Percentiles rank a stretch among this genome's conserved stretches.
Evolutionary conservation across 2,797 vertebrate genomes (phyloP).

Genomic region (Taeniopygia guttata): DNA sequence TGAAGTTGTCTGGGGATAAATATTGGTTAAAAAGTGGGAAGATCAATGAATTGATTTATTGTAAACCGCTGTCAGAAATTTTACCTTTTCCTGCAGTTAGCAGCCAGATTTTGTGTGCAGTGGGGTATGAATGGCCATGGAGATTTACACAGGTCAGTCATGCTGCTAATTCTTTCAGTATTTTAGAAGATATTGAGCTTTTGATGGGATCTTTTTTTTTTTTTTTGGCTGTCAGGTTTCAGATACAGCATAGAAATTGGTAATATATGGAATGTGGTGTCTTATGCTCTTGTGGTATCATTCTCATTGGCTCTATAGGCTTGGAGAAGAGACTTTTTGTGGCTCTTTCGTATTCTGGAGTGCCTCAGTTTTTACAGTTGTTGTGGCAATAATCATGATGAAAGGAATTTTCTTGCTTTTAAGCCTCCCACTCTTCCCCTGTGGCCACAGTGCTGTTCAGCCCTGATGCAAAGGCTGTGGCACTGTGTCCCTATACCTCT

Average conservation of each 20-base stretch:
- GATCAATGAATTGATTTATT: conserved; percentile 48
- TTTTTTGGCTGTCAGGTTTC: not conserved
- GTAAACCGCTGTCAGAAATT: conserved; percentile 20
- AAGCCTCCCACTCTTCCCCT: not conserved
- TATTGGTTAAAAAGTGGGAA: conserved; percentile 12
- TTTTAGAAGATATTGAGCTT: not conserved
- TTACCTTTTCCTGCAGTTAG: conserved; percentile 9
- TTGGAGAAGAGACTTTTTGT: not conserved
- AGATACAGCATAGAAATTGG: not conserved
- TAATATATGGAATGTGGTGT: not conserved
- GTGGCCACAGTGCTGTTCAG: not conserved
- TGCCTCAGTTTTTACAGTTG: not conserved
- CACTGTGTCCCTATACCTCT: rapidly evolving
- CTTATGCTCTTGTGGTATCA: not conserved
- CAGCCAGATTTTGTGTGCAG: not conserved
- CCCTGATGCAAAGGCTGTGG: not conserved
- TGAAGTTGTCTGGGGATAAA: conserved; percentile 27
- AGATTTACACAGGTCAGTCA: not conserved
- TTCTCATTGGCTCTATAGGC: not conserved
- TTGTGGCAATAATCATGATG: not conserved
- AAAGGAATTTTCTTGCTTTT: not conserved
- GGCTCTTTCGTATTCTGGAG: not conserved
- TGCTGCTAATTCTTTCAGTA: not conserved
- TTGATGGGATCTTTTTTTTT: not conserved
- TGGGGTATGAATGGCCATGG: not conserved